Conservation (phyloP, 2,113 vertebrate genomes). For the Deroptyus accipitrinus region DNA sequence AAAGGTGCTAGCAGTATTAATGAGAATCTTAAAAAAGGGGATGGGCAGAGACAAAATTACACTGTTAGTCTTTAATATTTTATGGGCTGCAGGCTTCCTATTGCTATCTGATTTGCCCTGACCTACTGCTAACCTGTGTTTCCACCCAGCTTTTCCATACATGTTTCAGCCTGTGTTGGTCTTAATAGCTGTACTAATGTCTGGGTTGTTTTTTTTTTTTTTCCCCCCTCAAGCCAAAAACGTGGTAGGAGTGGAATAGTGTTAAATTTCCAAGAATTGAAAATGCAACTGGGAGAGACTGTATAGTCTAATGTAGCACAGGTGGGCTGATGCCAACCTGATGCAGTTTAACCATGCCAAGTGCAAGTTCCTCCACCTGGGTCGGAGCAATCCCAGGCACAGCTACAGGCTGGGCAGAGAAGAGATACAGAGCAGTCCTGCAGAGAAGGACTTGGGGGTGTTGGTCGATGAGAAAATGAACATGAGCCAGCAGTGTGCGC, state of each 20-base stretch:
- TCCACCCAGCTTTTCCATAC: background rate
- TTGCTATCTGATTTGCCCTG: background rate
- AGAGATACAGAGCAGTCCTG: no score
- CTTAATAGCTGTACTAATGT: background rate
- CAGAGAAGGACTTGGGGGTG: no score
- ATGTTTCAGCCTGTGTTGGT: background rate
- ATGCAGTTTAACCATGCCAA: no score
- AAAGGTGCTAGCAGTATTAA: background rate
- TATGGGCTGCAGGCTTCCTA: background rate
- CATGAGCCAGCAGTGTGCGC: no score
- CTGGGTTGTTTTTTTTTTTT: background rate
- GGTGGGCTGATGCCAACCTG: no score
- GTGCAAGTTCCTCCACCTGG: no score
- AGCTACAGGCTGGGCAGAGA: no score
- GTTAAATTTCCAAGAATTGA: background rate
- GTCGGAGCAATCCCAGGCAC: no score
- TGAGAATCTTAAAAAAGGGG: background rate
- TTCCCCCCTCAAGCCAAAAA: background rate
- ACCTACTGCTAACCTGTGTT: conserved; percentile 4
- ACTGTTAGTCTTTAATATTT: conserved; percentile 26
- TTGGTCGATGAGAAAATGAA: no score
- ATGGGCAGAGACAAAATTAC: background rate
- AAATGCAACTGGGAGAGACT: background rate
- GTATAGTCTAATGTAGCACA: fast-evolving
- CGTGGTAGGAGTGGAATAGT: background rate